Percentiles rank a stretch among this genome's conserved stretches.
Conservation (phyloP, 2,113 vertebrate species). For the Poicephalus gulielmi region DNA sequence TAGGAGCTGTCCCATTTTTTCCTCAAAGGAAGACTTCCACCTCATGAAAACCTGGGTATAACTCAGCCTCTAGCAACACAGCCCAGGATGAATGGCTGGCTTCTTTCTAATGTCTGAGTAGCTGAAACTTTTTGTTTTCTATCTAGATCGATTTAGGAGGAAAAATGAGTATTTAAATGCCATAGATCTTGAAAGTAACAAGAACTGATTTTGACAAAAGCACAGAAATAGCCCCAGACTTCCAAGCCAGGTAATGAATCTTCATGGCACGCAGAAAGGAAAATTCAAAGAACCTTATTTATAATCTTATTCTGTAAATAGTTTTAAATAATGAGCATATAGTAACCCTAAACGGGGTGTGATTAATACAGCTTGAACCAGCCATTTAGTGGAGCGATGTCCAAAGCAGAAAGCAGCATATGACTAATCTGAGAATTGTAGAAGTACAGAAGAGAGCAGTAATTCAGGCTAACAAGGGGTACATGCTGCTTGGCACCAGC, state of each 20-base stretch:
- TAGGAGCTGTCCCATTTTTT: background rate
- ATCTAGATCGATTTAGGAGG: background rate
- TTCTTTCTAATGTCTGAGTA: background rate
- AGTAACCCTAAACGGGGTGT: background rate
- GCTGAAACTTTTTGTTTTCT: background rate
- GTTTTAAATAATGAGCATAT: background rate
- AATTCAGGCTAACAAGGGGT: accelerated
- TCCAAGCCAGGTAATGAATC: background rate
- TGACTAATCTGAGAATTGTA: background rate
- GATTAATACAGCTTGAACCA: background rate
- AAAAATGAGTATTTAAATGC: background rate
- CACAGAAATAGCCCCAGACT: background rate
- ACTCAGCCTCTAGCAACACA: accelerated
- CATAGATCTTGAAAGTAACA: background rate
- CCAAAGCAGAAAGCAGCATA: background rate
- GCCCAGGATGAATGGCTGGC: background rate
- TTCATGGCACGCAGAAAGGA: background rate
- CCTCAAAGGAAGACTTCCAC: background rate
- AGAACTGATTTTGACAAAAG: background rate
- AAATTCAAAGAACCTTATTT: background rate
- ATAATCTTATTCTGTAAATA: background rate
- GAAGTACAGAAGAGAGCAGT: background rate
- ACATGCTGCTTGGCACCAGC: accelerated
- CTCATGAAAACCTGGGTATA: background rate
- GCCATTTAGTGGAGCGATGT: background rate